A percentile compares a stretch with the other conserved stretches of the same genome.
phyloP scores from a whole-genome alignment of 2,888 invertebrate species.

The Sinohyriopsis cumingii region DNA sequence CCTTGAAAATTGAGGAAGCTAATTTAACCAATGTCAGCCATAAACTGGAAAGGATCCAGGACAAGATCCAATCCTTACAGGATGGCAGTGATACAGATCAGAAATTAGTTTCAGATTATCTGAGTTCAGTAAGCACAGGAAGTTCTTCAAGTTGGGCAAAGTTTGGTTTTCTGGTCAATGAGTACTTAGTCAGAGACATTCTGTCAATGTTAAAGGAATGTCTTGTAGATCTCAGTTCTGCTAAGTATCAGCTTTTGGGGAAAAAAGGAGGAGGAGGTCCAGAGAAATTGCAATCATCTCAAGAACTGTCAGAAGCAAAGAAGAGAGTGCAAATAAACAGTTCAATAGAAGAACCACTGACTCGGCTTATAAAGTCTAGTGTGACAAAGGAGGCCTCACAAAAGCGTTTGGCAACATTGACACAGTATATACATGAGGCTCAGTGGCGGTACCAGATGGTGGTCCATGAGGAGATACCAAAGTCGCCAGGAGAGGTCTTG shows the following conservation, averaged over 20 bases:
- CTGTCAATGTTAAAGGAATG: constrained; percentile 62
- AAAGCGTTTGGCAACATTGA: constrained; percentile 71
- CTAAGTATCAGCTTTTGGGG: constrained; percentile 49
- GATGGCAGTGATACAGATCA: constrained; percentile 5
- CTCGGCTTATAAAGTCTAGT: constrained; percentile 49
- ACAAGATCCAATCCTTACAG: constrained; percentile 15
- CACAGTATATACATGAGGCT: constrained; percentile 79
- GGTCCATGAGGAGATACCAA: constrained; percentile 57
- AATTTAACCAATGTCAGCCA: constrained; percentile 23
- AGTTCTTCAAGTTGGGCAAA: constrained; percentile 35
- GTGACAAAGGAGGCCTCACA: constrained; percentile 48
- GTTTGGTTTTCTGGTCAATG: constrained; percentile 61
- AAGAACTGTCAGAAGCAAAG: constrained; percentile 11
- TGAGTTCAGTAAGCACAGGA: constrained; percentile 41
- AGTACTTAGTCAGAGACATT: constrained; percentile 63
- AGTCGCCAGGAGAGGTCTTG: constrained; percentile 49
- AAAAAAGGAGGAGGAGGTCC: constrained; percentile 33
- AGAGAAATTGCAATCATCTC: constrained; percentile 20
- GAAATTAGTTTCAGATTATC: constrained; percentile 20
- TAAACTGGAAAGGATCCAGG: constrained; percentile 19
- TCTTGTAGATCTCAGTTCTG: constrained; percentile 56
- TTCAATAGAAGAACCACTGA: constrained; percentile 48
- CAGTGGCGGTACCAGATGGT: constrained; percentile 83
- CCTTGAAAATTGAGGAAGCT: neutral
- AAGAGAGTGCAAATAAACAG: constrained; percentile 29